phyloP scores from a whole-genome alignment of 2,888 invertebrate genomes.

The Parapristionchus giblindavisi region DNA sequence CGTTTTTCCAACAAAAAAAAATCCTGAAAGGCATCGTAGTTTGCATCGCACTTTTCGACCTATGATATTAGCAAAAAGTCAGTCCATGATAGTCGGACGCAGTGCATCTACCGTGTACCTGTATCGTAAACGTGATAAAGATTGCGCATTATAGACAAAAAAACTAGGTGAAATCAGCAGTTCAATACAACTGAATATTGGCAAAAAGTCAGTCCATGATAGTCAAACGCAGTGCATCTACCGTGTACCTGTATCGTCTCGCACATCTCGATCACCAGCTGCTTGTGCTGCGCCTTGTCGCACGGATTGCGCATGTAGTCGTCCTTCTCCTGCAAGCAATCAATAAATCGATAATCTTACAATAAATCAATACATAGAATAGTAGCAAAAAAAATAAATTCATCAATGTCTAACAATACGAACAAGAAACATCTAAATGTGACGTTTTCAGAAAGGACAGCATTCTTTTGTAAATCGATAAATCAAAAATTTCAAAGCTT shows the following conservation, averaged over 20 bases:
- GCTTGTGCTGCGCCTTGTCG: constrained; percentile 74
- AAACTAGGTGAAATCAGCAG: neutral
- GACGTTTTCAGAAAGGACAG: too few relatives aligned
- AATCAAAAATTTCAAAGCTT: too few relatives aligned
- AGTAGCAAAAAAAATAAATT: constrained; percentile 24
- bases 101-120: neutral
- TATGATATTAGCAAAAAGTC: neutral
- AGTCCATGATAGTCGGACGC: neutral
- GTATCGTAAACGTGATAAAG: neutral
- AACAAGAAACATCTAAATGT: too few relatives aligned
- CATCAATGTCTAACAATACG: neutral
- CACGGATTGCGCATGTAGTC: constrained; percentile 98
- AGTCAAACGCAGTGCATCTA: neutral
- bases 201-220: neutral
- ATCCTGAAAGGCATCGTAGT: too few relatives aligned
- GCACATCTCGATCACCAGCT: constrained; percentile 93
- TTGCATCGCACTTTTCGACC: too few relatives aligned
- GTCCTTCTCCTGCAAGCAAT: constrained; percentile 76
- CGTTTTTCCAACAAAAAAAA: too few relatives aligned
- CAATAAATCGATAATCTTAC: constrained; percentile 15
- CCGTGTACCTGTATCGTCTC: constrained; percentile 84
- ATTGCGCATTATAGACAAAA: neutral
- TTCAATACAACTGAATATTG: neutral
- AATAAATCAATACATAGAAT: constrained; percentile 2
- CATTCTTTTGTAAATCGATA: too few relatives aligned